phyloP scores from a whole-genome alignment of 2,888 invertebrate genomes.

The Drosophila birchii region DNA sequence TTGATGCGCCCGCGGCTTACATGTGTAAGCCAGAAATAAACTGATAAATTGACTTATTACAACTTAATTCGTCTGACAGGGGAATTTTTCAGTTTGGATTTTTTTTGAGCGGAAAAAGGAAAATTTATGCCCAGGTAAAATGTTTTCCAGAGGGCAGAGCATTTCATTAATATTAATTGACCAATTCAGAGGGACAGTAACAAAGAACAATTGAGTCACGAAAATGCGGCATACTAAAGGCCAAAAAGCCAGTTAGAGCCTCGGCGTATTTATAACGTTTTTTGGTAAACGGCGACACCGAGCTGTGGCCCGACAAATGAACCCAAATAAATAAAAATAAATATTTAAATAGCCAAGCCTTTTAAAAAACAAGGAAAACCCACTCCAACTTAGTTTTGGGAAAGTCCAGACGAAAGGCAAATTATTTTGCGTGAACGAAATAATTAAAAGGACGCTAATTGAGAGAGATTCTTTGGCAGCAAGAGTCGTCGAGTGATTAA shows the following conservation, averaged over 20 bases:
- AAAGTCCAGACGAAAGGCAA: slow-evolving; percentile 33
- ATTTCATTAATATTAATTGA: slow-evolving; percentile 80
- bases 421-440: slow-evolving; percentile 49
- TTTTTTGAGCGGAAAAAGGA: neutral
- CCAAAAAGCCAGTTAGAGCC: slow-evolving; percentile 30
- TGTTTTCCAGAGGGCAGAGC: slow-evolving; percentile 6
- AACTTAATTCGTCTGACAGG: slow-evolving; percentile 33
- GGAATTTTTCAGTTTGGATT: slow-evolving; percentile 20
- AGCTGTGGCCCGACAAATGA: slow-evolving; percentile 6
- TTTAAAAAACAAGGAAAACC: slow-evolving; percentile 5
- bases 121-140: slow-evolving; percentile 33
- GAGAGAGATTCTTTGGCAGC: neutral
- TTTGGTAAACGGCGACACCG: slow-evolving; percentile 8
- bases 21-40: slow-evolving; percentile 60
- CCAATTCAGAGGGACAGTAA: slow-evolving; percentile 64
- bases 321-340: slow-evolving; percentile 39
- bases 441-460: slow-evolving; percentile 55
- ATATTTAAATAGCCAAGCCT: slow-evolving; percentile 56
- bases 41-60: slow-evolving; percentile 69
- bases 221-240: slow-evolving; percentile 44
- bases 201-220: slow-evolving; percentile 38
- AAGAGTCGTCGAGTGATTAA: slow-evolving; percentile 8
- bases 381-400: neutral
- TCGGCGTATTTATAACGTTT: slow-evolving; percentile 40
- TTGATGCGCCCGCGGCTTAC: slow-evolving; percentile 40